phyloP scores from a whole-genome alignment of 2,113 vertebrate species.

The Poeciliopsis prolifica region DNA sequence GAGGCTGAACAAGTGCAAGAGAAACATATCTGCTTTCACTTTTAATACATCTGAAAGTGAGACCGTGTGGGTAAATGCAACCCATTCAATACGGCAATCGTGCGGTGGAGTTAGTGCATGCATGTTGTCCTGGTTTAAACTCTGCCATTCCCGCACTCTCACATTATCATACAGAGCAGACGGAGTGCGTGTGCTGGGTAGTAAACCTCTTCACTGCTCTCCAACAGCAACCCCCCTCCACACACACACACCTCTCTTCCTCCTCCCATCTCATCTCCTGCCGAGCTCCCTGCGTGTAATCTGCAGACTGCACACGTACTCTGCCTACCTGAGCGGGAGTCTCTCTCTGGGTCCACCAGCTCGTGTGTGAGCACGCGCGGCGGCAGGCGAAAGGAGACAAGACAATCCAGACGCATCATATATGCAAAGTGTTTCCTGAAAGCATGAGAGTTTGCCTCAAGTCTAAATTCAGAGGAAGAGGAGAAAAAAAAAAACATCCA shows the following conservation, averaged over 20 bases:
- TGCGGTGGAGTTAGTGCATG: conserved; percentile 28
- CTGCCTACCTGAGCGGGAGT: conserved; percentile 70
- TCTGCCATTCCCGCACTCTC: conserved; percentile 63
- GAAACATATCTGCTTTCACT: conserved; percentile 27
- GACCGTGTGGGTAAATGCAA: neutral
- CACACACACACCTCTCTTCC: conserved; percentile 14
- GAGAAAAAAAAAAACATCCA: conserved; percentile 10
- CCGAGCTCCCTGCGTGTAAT: conserved; percentile 70
- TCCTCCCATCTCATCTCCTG: conserved; percentile 59
- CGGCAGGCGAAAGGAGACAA: conserved; percentile 45
- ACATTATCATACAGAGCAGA: conserved; percentile 83
- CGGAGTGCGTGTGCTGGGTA: conserved; percentile 79
- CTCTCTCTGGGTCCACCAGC: conserved; percentile 38
- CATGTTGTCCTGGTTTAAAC: conserved; percentile 75
- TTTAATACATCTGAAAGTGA: conserved; percentile 34
- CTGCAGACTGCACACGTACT: conserved; percentile 75
- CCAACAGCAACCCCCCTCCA: conserved; percentile 44
- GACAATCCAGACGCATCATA: conserved; percentile 11
- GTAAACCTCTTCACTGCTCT: conserved; percentile 74
- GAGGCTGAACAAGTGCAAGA: conserved; percentile 46
- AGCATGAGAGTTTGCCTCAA: conserved; percentile 11
- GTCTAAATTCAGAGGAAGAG: conserved; percentile 14
- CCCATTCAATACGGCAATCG: conserved; percentile 7
- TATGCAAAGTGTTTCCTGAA: conserved; percentile 40
- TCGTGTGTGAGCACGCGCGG: conserved; percentile 24